Evolutionary conservation across 2,113 vertebrate genomes (phyloP).

Genomic region (Cyanocitta stelleri): DNA sequence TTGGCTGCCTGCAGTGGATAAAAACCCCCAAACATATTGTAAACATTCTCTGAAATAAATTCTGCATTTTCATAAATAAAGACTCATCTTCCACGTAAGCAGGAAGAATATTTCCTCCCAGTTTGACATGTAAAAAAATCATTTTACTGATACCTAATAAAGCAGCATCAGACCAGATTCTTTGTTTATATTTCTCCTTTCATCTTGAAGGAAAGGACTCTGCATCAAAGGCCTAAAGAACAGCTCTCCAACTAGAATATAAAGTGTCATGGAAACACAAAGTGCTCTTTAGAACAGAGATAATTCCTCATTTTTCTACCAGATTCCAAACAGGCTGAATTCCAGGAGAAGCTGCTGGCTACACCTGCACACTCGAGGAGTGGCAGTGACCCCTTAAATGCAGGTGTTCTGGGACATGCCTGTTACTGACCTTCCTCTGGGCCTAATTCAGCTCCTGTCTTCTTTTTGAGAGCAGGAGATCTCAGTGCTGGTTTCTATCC

Average conservation of each 20-base stretch:
- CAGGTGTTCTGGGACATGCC: background rate
- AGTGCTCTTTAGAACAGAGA: background rate
- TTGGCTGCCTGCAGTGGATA: slow-evolving; percentile 84
- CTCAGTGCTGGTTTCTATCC: background rate
- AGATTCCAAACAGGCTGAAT: background rate
- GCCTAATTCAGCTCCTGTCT: background rate
- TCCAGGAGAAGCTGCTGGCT: background rate
- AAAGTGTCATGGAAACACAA: background rate
- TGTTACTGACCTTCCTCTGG: background rate
- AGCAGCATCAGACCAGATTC: background rate
- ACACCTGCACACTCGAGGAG: background rate
- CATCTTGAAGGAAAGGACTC: background rate
- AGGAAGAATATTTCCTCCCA: background rate
- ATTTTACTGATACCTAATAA: slow-evolving; percentile 22
- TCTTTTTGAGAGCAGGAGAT: background rate
- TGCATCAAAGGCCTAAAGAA: background rate
- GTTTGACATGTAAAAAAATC: background rate
- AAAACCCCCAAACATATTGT: background rate
- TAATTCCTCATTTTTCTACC: background rate
- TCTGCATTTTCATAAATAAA: slow-evolving; percentile 7
- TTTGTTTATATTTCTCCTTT: slow-evolving; percentile 20
- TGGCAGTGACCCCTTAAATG: rapidly evolving
- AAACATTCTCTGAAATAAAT: background rate
- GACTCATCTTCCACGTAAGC: background rate
- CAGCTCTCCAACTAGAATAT: background rate